Conservation (phyloP, 2,797 vertebrate species). For the Megaceryle alcyon region DNA sequence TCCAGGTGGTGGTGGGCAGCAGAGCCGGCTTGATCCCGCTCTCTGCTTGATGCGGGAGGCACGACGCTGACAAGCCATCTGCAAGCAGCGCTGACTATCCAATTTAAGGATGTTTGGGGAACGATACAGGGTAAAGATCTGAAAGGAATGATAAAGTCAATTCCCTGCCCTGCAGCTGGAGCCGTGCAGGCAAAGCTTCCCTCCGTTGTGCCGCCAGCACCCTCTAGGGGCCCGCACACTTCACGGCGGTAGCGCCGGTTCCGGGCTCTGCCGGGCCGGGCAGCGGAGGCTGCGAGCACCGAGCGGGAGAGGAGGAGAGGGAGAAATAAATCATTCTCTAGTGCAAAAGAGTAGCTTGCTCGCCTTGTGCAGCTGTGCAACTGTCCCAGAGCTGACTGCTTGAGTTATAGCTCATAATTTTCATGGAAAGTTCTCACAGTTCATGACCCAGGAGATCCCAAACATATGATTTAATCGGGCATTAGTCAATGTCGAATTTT, state of each 20-base stretch:
- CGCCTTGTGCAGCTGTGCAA: conserved; percentile 13
- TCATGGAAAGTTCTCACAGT: conserved; percentile 12
- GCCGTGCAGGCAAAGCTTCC: background rate
- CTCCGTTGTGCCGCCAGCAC: conserved; percentile 24
- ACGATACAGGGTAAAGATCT: background rate
- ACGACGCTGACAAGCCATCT: background rate
- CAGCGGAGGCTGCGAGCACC: background rate
- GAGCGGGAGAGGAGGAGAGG: too few relatives aligned
- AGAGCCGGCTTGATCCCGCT: background rate
- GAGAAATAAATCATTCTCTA: background rate
- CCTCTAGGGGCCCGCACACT: conserved; percentile 33
- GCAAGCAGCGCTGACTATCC: background rate
- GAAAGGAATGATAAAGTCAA: background rate
- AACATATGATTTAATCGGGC: conserved; percentile 35
- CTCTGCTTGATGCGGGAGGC: background rate
- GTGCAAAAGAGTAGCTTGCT: background rate
- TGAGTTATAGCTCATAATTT: conserved; percentile 47
- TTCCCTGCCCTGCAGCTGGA: background rate
- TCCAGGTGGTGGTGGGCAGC: too few relatives aligned
- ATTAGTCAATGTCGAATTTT: conserved; percentile 5
- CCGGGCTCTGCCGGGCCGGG: background rate
- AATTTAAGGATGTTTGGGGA: background rate
- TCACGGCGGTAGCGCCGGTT: background rate
- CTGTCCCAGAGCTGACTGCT: conserved; percentile 30
- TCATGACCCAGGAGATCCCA: conserved; percentile 43